Percentiles rank a stretch among this genome's conserved stretches.
Conservation (phyloP, 2,888 invertebrate species). For the Ditula angustiorana region DNA sequence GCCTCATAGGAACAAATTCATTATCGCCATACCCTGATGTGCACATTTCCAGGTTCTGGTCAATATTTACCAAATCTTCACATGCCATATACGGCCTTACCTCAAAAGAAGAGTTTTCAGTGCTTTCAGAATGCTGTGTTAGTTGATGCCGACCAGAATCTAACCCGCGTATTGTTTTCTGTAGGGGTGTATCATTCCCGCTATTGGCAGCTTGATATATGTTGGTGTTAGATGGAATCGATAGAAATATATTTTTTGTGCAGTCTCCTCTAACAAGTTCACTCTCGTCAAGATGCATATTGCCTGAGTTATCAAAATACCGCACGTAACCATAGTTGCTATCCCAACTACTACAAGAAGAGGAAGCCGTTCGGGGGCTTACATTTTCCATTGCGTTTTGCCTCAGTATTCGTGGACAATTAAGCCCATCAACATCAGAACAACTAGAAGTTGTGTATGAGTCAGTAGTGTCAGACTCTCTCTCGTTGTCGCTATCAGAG, state of each 20-base stretch:
- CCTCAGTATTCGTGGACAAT: constrained; percentile 76
- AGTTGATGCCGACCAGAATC: constrained; percentile 50
- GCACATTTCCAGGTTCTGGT: constrained; percentile 85
- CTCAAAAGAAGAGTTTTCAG: constrained; percentile 86
- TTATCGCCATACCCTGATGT: constrained; percentile 64
- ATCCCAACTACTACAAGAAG: constrained; percentile 83
- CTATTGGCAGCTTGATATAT: constrained; percentile 48
- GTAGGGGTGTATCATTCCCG: constrained; percentile 50
- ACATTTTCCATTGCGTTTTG: constrained; percentile 86
- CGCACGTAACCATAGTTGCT: constrained; percentile 89
- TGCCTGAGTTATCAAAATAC: constrained; percentile 85
- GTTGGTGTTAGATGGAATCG: constrained; percentile 48
- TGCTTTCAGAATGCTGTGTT: constrained; percentile 86
- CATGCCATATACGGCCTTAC: constrained; percentile 86
- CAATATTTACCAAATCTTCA: constrained; percentile 88
- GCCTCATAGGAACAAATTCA: constrained; percentile 81
- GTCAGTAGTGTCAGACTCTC: constrained; percentile 74
- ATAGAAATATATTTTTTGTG: constrained; percentile 70
- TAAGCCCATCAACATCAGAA: constrained; percentile 64
- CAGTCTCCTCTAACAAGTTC: constrained; percentile 69
- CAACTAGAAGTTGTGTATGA: constrained; percentile 72
- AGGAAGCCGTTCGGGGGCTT: constrained; percentile 75
- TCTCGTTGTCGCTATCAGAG: constrained; percentile 75
- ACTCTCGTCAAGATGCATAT: constrained; percentile 66
- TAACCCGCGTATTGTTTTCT: constrained; percentile 46